A percentile compares a stretch with the other conserved stretches of the same genome.
These are phyloP conservation scores for Salarias fasciatus DNA, from an alignment of 2,797 vertebrate genomes.

Conservation along the genomic window DNA sequence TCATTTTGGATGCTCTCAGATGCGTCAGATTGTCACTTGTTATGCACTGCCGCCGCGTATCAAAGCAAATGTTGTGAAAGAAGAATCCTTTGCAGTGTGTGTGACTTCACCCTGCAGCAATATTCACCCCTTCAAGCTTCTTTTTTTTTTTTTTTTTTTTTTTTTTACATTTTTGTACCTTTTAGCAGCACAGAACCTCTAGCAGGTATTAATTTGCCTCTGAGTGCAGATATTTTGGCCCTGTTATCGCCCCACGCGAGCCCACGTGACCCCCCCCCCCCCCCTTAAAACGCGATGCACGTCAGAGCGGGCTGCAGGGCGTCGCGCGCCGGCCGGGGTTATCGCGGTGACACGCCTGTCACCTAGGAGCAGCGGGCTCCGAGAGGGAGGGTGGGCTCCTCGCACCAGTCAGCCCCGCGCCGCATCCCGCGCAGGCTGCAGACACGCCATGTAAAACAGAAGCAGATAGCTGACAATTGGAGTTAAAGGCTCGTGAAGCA, in stretches of 20 bases:
- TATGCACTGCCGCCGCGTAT: slow-evolving; percentile 57
- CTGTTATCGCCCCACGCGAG: slow-evolving; percentile 37
- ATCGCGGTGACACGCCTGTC: slow-evolving; percentile 80
- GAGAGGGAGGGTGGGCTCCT: slow-evolving; percentile 58
- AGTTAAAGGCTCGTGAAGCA: slow-evolving; percentile 73
- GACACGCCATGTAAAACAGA: slow-evolving; percentile 71
- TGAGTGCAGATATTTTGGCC: slow-evolving; percentile 33
- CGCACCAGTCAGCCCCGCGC: slow-evolving; percentile 68
- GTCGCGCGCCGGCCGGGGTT: slow-evolving; percentile 57
- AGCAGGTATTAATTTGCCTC: slow-evolving; percentile 53
- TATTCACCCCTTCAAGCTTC: slow-evolving; percentile 33
- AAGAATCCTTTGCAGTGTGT: slow-evolving; percentile 39
- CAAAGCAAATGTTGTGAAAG: slow-evolving; percentile 70
- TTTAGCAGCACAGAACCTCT: slow-evolving; percentile 47
- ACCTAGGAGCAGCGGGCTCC: slow-evolving; percentile 60
- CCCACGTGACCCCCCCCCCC: slow-evolving; percentile 53
- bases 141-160: slow-evolving; percentile 2
- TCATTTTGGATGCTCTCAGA: slow-evolving; percentile 74
- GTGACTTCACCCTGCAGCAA: slow-evolving; percentile 37
- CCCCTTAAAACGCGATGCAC: slow-evolving; percentile 54
- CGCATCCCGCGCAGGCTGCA: slow-evolving; percentile 53
- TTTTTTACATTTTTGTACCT: background rate
- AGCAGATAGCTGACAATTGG: slow-evolving; percentile 80
- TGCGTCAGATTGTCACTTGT: slow-evolving; percentile 66
- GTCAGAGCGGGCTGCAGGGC: slow-evolving; percentile 55